These are phyloP conservation scores for Venturia canescens DNA, from an alignment of 1,140 invertebrate species.

Conservation along the genomic window DNA sequence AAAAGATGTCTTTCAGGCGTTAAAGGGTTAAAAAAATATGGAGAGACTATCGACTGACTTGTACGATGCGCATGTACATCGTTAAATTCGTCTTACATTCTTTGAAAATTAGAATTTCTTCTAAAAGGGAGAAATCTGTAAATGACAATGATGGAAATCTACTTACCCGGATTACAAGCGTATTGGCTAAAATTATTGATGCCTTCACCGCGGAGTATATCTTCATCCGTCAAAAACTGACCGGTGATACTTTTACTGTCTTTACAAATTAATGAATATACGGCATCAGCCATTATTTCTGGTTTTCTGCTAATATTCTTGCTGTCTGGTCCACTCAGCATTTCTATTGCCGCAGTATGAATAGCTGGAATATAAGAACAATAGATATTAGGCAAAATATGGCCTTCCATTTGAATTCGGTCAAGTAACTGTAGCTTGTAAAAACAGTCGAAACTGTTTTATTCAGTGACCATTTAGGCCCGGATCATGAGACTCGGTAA, in stretches of 20 bases:
- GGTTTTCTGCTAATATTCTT: constrained; percentile 84
- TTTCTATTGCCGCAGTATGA: constrained; percentile 96
- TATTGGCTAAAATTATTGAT: constrained; percentile 93
- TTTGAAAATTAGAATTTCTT: background rate
- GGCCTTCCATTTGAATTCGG: no score
- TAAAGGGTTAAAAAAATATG: no score
- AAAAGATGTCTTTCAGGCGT: no score
- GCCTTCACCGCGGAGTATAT: constrained; percentile 88
- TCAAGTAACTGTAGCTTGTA: no score
- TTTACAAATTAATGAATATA: constrained; percentile 91
- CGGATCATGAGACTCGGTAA: no score
- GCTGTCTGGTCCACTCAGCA: constrained; percentile 88
- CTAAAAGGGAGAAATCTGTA: background rate
- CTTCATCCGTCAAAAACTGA: constrained; percentile 96
- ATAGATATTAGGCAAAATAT: no score
- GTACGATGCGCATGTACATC: no score
- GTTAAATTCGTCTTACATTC: background rate
- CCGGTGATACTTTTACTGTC: constrained; percentile 90
- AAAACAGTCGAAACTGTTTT: no score
- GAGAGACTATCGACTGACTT: no score
- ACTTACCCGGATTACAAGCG: constrained; percentile 86
- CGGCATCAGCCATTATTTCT: constrained; percentile 97
- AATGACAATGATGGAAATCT: background rate
- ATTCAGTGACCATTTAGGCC: no score
- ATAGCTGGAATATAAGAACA: constrained; percentile 82